Evolutionary conservation across 2,888 invertebrate species (phyloP).

Genomic region (Papilio gigon): DNA sequence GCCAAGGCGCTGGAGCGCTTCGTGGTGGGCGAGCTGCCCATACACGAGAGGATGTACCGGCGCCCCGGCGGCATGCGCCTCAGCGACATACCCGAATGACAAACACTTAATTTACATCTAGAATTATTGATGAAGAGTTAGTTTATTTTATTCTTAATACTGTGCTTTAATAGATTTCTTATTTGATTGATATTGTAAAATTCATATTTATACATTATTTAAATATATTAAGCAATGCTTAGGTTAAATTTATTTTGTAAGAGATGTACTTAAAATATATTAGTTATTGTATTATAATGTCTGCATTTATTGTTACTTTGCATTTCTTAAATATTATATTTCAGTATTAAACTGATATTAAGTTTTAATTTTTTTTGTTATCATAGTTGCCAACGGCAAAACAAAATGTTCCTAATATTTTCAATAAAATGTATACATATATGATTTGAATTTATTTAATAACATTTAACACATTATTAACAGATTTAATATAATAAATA

Average conservation of each 20-base stretch:
- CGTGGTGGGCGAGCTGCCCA: slow-evolving; percentile 89
- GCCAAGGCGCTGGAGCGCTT: slow-evolving; percentile 85
- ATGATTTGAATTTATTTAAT: not conserved
- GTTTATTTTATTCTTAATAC: not conserved
- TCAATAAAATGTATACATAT: slow-evolving; percentile 28
- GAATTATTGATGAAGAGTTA: slow-evolving; percentile 25
- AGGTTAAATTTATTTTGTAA: slow-evolving; percentile 46
- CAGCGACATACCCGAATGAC: slow-evolving; percentile 81
- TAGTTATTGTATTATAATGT: slow-evolving; percentile 44
- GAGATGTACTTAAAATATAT: slow-evolving; percentile 44
- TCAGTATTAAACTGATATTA: slow-evolving; percentile 41
- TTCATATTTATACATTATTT: slow-evolving; percentile 13
- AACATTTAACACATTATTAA: no score
- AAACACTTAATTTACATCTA: slow-evolving; percentile 44
- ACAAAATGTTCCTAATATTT: slow-evolving; percentile 32
- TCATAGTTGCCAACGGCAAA: slow-evolving; percentile 3
- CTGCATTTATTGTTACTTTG: slow-evolving; percentile 38
- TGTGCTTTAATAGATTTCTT: slow-evolving; percentile 2
- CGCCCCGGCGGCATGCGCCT: slow-evolving; percentile 82
- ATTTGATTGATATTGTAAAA: not conserved
- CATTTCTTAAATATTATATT: slow-evolving; percentile 33
- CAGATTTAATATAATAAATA: no score
- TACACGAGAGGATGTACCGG: slow-evolving; percentile 88
- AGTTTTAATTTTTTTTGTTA: slow-evolving; percentile 17
- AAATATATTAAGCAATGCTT: slow-evolving; percentile 27